These are phyloP conservation scores for Pelvicachromis taeniatus DNA, from an alignment of 2,113 vertebrate genomes.

Conservation along the genomic window DNA sequence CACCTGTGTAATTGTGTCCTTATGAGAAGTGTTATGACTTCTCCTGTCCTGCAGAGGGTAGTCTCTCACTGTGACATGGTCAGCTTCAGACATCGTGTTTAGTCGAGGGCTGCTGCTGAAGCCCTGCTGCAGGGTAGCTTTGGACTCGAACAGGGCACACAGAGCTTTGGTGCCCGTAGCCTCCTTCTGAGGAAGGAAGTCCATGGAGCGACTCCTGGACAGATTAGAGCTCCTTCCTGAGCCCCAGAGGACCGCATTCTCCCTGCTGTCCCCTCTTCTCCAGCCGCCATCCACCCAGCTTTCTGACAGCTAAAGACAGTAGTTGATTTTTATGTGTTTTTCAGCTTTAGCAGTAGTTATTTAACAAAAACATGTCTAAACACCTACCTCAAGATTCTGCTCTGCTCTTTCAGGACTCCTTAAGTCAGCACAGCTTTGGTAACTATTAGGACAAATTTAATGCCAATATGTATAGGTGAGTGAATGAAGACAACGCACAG, in stretches of 20 bases:
- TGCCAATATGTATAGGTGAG: neutral
- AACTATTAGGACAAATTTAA: constrained; percentile 59
- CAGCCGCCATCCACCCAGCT: constrained; percentile 4
- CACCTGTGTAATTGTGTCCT: constrained; percentile 40
- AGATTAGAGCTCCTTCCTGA: neutral
- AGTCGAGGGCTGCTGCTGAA: constrained; percentile 31
- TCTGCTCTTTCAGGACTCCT: constrained; percentile 35
- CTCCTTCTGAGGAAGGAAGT: constrained; percentile 44
- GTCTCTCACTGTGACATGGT: neutral
- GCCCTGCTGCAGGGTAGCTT: constrained; percentile 21
- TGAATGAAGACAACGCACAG: neutral
- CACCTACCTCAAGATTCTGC: constrained; percentile 64
- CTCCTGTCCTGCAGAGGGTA: constrained; percentile 22
- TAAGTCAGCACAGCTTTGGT: constrained; percentile 72
- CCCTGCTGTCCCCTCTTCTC: constrained; percentile 9
- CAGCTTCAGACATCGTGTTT: neutral
- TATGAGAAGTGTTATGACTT: constrained; percentile 13
- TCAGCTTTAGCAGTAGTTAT: neutral
- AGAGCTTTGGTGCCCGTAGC: constrained; percentile 35
- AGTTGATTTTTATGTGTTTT: neutral
- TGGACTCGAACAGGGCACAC: constrained; percentile 70
- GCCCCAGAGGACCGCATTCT: neutral
- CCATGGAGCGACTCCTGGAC: constrained; percentile 63
- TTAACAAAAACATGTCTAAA: neutral
- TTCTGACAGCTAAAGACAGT: constrained; percentile 13